phyloP scores from a whole-genome alignment of 2,888 invertebrate genomes.

The Troides oblongomaculatus region DNA sequence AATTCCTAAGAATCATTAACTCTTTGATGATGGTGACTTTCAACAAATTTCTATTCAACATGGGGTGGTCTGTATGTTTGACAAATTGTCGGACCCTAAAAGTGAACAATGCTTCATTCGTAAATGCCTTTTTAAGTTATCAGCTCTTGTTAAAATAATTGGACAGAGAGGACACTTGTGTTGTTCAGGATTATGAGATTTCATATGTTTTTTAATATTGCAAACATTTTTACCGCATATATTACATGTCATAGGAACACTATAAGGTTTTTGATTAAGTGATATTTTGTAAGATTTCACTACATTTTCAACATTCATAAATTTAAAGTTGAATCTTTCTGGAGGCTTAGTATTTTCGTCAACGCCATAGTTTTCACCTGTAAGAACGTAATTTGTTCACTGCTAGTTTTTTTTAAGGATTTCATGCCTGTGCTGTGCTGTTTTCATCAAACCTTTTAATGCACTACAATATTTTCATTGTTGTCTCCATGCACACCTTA shows the following conservation, averaged over 20 bases:
- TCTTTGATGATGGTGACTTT: slow-evolving; percentile 22
- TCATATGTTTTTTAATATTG: slow-evolving; percentile 84
- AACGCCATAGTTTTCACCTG: slow-evolving; percentile 73
- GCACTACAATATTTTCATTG: slow-evolving; percentile 21
- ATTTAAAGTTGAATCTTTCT: slow-evolving; percentile 60
- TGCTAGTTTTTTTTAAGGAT: slow-evolving; percentile 38
- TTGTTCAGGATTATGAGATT: slow-evolving; percentile 82
- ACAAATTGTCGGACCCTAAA: slow-evolving; percentile 59
- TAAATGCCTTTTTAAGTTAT: slow-evolving; percentile 84
- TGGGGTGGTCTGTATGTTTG: slow-evolving; percentile 64
- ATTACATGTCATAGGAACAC: slow-evolving; percentile 78
- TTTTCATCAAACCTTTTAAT: slow-evolving; percentile 23
- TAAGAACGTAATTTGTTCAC: slow-evolving; percentile 64
- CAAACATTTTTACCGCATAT: slow-evolving; percentile 83
- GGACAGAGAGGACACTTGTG: slow-evolving; percentile 83
- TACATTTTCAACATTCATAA: slow-evolving; percentile 63
- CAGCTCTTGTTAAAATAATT: slow-evolving; percentile 82
- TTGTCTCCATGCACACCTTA: slow-evolving; percentile 26
- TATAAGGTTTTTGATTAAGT: slow-evolving; percentile 52
- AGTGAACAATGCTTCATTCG: slow-evolving; percentile 80
- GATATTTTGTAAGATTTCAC: slow-evolving; percentile 63
- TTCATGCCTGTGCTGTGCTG: slow-evolving; percentile 38
- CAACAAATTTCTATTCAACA: slow-evolving; percentile 41
- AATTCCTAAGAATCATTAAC: slow-evolving; percentile 1
- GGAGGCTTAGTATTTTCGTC: slow-evolving; percentile 72